These are phyloP conservation scores for Mobula hypostoma DNA, from an alignment of 2,113 vertebrate genomes.

Conservation along the genomic window DNA sequence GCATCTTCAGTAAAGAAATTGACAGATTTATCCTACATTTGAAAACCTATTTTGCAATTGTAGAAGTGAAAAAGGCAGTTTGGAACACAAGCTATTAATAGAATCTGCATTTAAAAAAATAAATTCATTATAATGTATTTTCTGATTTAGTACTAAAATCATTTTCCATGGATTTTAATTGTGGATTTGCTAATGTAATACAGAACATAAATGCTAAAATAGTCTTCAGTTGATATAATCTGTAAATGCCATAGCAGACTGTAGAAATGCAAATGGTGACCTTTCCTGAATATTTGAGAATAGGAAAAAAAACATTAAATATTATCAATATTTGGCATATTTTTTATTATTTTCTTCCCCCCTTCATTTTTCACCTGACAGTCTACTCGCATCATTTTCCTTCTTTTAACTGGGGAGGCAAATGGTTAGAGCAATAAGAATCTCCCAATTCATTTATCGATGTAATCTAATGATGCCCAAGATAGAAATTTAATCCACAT, in stretches of 20 bases:
- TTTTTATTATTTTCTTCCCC: neutral
- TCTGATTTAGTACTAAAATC: neutral
- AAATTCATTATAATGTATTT: neutral
- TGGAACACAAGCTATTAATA: neutral
- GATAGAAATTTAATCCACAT: neutral
- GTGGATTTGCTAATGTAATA: neutral
- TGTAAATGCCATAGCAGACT: neutral
- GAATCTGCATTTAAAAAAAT: neutral
- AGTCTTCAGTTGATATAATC: neutral
- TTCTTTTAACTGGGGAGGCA: neutral
- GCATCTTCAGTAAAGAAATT: slow-evolving; percentile 1
- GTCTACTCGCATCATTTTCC: neutral
- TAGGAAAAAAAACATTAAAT: neutral
- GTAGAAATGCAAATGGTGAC: slow-evolving; percentile 27
- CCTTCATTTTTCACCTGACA: neutral
- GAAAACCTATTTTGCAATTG: neutral
- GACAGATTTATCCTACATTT: neutral
- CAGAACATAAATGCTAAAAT: neutral
- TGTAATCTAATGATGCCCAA: neutral
- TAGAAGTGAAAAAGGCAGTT: neutral
- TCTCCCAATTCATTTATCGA: neutral
- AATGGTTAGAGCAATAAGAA: neutral
- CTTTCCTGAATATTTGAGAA: neutral
- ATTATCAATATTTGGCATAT: neutral
- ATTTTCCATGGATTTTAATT: neutral